These are phyloP conservation scores for human (Homo sapiens) DNA, from an alignment of 2,113 vertebrate species.

Conservation along the genomic window GRCh38 chr9:78768001-78768500, in stretches of 20 bases:
- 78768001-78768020: neutral
- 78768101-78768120: constrained; percentile 31
- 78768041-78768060: neutral
- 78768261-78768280: neutral
- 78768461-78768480: neutral
- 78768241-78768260: neutral
- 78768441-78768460: neutral
- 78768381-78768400: neutral
- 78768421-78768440: neutral
- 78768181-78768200: constrained; percentile 11
- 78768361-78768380: neutral
- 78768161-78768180: neutral
- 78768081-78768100: constrained; percentile 1
- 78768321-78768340: constrained; percentile 19
- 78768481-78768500: neutral
- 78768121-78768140: neutral
- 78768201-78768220: neutral
- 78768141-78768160: constrained; percentile 43
- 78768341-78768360: neutral
- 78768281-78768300: neutral
- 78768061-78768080: neutral
- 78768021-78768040: neutral
- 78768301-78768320: neutral
- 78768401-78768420: neutral
- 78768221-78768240: constrained; percentile 23